These are phyloP conservation scores for Gopherus evgoodei DNA, from an alignment of 2,113 vertebrate genomes.

Conservation along the genomic window DNA sequence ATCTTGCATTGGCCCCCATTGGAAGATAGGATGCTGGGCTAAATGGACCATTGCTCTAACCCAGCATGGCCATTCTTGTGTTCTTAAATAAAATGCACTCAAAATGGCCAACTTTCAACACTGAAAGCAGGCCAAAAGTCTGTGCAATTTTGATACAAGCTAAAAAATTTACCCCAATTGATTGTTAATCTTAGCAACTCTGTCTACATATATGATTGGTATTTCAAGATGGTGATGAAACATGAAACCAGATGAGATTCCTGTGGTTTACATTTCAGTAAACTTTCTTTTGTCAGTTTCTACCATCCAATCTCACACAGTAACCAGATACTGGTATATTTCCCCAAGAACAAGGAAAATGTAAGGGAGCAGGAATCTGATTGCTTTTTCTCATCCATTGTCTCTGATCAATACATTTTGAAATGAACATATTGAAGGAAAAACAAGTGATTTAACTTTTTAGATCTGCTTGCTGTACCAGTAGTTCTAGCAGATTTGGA, in stretches of 20 bases:
- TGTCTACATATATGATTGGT: background rate
- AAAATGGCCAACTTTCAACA: background rate
- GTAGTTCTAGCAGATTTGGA: background rate
- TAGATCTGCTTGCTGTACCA: background rate
- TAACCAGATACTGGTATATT: background rate
- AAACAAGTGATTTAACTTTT: background rate
- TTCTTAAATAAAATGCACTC: background rate
- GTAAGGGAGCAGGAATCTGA: background rate
- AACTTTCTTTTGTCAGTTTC: background rate
- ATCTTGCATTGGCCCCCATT: background rate
- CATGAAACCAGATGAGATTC: background rate
- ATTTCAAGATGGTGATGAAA: background rate
- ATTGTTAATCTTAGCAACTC: background rate
- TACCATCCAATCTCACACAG: background rate
- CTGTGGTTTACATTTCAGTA: background rate
- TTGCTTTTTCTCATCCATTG: background rate
- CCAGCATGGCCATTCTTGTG: background rate
- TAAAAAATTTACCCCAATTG: background rate
- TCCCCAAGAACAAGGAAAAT: background rate
- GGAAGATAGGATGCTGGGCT: background rate
- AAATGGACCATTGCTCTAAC: background rate
- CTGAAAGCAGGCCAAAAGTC: background rate
- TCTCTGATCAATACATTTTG: background rate
- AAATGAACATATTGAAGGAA: background rate
- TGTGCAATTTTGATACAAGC: background rate